Conservation (phyloP, 2,888 invertebrate genomes). For the Sesia bembeciformis region DNA sequence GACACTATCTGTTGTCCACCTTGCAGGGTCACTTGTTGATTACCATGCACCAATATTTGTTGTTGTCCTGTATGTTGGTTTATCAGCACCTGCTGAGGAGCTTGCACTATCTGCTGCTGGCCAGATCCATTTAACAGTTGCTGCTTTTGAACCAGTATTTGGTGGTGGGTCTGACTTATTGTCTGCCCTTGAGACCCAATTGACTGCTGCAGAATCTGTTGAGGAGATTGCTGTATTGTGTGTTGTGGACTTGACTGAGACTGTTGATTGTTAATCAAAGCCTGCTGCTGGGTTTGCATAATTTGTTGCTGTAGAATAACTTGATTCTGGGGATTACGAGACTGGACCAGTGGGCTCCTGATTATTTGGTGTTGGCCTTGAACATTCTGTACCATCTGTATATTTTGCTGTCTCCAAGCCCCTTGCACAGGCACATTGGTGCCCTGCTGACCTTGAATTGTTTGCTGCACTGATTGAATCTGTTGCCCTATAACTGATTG, state of each 20-base stretch:
- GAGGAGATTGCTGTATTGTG: slow-evolving; percentile 66
- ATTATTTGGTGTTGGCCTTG: slow-evolving; percentile 71
- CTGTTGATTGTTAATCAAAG: slow-evolving; percentile 52
- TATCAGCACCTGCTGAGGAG: slow-evolving; percentile 68
- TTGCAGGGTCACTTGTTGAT: slow-evolving; percentile 65
- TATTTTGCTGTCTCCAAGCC: slow-evolving; percentile 66
- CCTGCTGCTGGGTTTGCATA: slow-evolving; percentile 69
- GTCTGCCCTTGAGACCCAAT: slow-evolving; percentile 69
- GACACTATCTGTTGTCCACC: slow-evolving; percentile 64
- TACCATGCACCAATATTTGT: slow-evolving; percentile 65
- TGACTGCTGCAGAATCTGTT: slow-evolving; percentile 77
- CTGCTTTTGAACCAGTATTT: slow-evolving; percentile 70
- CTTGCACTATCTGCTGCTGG: slow-evolving; percentile 66
- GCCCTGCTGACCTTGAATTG: slow-evolving; percentile 53
- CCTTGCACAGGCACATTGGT: slow-evolving; percentile 49
- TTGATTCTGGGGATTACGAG: slow-evolving; percentile 65
- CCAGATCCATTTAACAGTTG: slow-evolving; percentile 73
- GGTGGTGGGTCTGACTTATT: slow-evolving; percentile 65
- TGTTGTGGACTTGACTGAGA: slow-evolving; percentile 70
- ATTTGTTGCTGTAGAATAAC: slow-evolving; percentile 74
- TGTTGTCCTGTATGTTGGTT: slow-evolving; percentile 66
- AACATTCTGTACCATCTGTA: slow-evolving; percentile 67
- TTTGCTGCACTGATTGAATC: slow-evolving; percentile 64
- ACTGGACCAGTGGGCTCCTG: slow-evolving; percentile 59
- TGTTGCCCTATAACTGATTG: slow-evolving; percentile 63